Percentiles rank a stretch among this genome's conserved stretches.
Evolutionary conservation across 2,797 vertebrate species (phyloP).

Genomic region (Peromyscus attwateri): DNA sequence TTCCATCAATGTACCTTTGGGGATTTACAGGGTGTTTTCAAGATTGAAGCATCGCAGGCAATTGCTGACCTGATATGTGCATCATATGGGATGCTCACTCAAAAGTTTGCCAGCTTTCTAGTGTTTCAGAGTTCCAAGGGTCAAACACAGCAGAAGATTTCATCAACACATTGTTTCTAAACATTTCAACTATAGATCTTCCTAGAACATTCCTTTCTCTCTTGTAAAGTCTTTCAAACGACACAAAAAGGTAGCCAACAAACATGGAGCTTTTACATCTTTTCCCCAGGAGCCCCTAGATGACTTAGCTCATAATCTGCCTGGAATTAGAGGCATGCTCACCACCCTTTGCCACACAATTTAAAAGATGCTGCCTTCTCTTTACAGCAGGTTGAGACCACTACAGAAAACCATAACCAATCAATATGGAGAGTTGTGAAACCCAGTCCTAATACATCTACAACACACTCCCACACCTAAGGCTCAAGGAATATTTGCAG

Average conservation of each 20-base stretch:
- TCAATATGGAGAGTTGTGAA: not conserved
- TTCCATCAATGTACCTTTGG: not conserved
- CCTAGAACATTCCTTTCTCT: not conserved
- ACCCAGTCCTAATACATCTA: not conserved
- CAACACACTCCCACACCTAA: too few relatives aligned
- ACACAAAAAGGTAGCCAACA: not conserved
- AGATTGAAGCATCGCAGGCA: not conserved
- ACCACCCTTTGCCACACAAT: not conserved
- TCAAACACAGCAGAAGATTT: not conserved
- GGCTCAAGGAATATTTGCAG: not conserved
- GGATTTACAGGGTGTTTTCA: conserved; percentile 17
- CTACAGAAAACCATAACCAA: not conserved
- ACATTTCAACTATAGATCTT: not conserved
- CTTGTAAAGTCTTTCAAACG: not conserved
- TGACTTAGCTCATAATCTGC: not conserved
- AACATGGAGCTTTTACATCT: not conserved
- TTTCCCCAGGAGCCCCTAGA: not conserved
- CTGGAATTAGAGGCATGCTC: not conserved
- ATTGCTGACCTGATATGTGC: not conserved
- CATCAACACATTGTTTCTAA: not conserved
- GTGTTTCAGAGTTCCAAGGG: conserved; percentile 20
- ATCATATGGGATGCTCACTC: not conserved
- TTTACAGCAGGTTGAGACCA: not conserved
- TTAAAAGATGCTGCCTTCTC: not conserved
- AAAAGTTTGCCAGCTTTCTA: not conserved